Conservation (phyloP, 92 coral and sea anemone genomes). For the Pocillopora grandis region DNA sequence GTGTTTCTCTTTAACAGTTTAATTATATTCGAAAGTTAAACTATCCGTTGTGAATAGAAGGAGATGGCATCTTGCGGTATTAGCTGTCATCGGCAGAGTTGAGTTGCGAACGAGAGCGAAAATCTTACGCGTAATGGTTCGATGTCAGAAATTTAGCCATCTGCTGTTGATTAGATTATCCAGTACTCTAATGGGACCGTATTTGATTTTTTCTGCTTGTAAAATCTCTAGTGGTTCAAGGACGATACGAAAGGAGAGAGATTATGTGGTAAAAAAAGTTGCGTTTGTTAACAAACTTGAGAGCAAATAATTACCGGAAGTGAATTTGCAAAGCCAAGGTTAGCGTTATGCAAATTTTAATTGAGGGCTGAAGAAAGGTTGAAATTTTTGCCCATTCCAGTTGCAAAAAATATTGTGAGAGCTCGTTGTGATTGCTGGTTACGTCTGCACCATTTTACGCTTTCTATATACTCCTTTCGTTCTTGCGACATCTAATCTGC, state of each 20-base stretch:
- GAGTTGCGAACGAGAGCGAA: not conserved
- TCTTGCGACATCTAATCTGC: constrained; percentile 18
- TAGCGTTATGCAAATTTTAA: constrained; percentile 12
- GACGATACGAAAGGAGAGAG: not conserved
- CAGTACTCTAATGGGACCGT: not conserved
- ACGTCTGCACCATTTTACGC: not conserved
- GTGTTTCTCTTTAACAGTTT: constrained; percentile 22
- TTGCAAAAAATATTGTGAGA: not conserved
- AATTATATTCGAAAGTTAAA: not conserved
- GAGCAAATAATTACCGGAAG: constrained; percentile 32
- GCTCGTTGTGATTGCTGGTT: not conserved
- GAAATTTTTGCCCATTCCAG: not conserved
- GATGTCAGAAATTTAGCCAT: not conserved
- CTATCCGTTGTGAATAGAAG: not conserved
- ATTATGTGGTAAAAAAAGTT: not conserved
- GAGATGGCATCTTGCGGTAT: not conserved
- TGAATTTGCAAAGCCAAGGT: constrained; percentile 6
- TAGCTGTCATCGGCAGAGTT: not conserved
- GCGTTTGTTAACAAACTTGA: constrained; percentile 1
- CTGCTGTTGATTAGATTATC: not conserved
- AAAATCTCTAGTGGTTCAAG: not conserved
- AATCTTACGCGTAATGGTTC: not conserved
- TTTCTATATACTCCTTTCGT: not conserved
- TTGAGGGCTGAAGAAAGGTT: not conserved
- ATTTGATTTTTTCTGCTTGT: not conserved